Percentiles rank a stretch among this genome's conserved stretches.
Conservation (phyloP, 2,113 vertebrate genomes). For the Ondatra zibethicus region DNA sequence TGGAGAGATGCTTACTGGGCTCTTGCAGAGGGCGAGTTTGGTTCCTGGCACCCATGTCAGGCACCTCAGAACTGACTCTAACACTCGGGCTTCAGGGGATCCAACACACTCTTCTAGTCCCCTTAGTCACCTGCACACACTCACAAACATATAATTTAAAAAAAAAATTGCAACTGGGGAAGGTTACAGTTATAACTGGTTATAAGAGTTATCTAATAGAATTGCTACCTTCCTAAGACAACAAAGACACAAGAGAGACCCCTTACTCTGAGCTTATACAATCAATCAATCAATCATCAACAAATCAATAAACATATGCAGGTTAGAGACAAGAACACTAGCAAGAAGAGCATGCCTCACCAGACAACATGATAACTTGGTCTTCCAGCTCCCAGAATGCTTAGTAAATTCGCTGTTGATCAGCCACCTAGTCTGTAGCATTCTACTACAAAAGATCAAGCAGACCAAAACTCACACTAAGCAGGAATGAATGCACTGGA, state of each 20-base stretch:
- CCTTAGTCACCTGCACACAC: not conserved
- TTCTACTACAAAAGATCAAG: not conserved
- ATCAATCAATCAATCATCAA: too few species aligned
- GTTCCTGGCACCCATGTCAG: not conserved
- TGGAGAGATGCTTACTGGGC: not conserved
- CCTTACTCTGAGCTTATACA: not conserved
- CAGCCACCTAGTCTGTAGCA: not conserved
- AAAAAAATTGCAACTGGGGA: not conserved
- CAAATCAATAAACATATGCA: not conserved
- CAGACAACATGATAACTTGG: not conserved
- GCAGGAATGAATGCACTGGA: not conserved
- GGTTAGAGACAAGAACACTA: rapidly evolving
- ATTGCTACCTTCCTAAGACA: not conserved
- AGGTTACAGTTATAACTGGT: not conserved
- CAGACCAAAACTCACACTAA: not conserved
- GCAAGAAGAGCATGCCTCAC: not conserved
- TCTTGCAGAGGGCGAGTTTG: not conserved
- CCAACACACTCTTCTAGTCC: not conserved
- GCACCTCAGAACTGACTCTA: not conserved
- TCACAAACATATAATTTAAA: not conserved
- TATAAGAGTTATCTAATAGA: not conserved
- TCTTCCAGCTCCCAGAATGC: not conserved
- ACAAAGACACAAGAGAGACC: not conserved
- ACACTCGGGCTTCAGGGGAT: not conserved
- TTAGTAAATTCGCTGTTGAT: not conserved